Evolutionary conservation across 2,113 vertebrate species (phyloP), one percentile per base, ranked within the genome.

Genomic region (Thymallus thymallus): DNA sequence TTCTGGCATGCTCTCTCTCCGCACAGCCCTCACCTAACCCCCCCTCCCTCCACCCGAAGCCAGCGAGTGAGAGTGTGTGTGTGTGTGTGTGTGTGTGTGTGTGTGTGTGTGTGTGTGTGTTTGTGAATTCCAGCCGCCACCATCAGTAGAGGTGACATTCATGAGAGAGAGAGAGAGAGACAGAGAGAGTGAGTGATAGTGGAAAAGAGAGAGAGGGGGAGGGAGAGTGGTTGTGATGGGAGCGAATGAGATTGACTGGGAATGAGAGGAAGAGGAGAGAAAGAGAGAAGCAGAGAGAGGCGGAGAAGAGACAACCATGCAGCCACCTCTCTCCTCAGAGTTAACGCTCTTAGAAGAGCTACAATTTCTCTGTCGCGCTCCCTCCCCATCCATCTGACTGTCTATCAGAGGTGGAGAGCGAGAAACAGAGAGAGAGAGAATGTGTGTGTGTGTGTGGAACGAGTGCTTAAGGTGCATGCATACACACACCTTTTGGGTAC

Each of bases 61-160:
- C 88, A 89, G 87, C 79, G 74, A 88, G 87, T 80, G 85, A 83
- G 83, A 86, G 82, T 82, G 87, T 82, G 88, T 83, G 71, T 58
- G 71, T 13, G 75, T 60, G 79, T 71, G 74, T 66, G 69, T 26
- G 74, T 56, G 23, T 58, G 51, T 1, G 35, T 10, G 2, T 41
- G 35, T 2, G 35, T 10, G 35, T 10, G 35, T 9, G 35, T 10
- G 7, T 41, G 35, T 35, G 35, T 9, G 32, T 35, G 7, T 41
- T 72, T 35, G 29, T 62, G 58, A 81, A 91, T 91, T 91, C 88
- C 90, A 90, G 88, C 88, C 89, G 89, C 90, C 87, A 89, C 90
- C 91, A 90, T 90, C 91, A 90, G 89, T 90, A 93, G 91, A 92
- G 92, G 92, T 93, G 92, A 93, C 92, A 93, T 93, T 93, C 92